Conservation (phyloP, 2,113 vertebrate genomes). For the Sylvia atricapilla region DNA sequence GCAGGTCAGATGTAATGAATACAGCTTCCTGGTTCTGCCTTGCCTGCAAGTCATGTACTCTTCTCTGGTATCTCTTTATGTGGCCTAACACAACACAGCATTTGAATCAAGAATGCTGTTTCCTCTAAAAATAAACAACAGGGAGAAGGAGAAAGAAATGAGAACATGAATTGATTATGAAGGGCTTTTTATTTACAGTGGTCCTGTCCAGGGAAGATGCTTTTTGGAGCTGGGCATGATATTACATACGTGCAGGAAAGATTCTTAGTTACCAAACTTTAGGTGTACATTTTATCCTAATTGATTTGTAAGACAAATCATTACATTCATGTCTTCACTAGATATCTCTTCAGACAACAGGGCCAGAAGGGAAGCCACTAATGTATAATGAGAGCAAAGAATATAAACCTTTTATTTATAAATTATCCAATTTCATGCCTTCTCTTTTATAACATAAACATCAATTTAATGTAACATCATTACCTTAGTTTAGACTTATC, state of each 20-base stretch:
- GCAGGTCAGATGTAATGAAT: neutral
- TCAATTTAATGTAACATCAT: neutral
- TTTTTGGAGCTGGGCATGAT: neutral
- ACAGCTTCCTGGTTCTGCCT: neutral
- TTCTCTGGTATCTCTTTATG: neutral
- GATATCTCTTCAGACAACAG: neutral
- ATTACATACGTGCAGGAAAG: neutral
- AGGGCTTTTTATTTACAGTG: neutral
- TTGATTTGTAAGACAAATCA: neutral
- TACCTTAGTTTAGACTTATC: neutral
- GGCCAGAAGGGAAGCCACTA: neutral
- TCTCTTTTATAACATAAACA: neutral
- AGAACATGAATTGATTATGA: neutral
- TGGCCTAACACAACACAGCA: neutral
- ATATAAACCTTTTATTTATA: neutral
- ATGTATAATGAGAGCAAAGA: neutral
- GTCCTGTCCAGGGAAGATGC: neutral
- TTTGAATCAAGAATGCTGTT: neutral
- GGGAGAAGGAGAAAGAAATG: neutral
- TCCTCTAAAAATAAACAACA: neutral
- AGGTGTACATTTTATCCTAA: neutral
- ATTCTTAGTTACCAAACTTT: neutral
- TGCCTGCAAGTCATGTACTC: neutral
- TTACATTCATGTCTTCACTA: neutral
- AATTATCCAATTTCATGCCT: neutral